Evolutionary conservation across 2,888 invertebrate species (phyloP).

Genomic region (Archips crataeganus): DNA sequence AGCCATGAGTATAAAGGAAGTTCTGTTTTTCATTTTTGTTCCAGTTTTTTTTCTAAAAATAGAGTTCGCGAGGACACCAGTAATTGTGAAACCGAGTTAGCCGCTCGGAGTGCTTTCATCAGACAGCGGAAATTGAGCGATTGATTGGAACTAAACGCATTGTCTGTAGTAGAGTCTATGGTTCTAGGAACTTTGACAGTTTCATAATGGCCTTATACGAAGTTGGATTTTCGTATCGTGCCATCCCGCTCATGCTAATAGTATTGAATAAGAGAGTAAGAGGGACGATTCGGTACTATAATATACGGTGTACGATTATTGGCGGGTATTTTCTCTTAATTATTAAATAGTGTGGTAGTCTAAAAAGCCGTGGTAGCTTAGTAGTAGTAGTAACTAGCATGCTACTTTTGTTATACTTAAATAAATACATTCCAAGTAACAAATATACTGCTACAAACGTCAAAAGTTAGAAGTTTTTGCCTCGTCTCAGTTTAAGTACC

Average conservation of each 20-base stretch:
- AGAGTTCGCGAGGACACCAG: neutral
- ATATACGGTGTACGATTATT: too few relatives aligned
- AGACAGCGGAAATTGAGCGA: constrained; percentile 54
- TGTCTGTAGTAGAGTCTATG: constrained; percentile 15
- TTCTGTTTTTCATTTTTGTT: neutral
- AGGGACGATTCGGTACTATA: too few relatives aligned
- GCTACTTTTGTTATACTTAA: too few relatives aligned
- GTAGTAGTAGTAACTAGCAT: too few relatives aligned
- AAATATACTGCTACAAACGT: neutral
- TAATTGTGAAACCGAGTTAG: constrained; percentile 50
- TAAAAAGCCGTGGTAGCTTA: too few relatives aligned
- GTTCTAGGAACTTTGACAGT: neutral
- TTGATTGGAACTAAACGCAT: constrained; percentile 49
- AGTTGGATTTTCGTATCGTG: neutral
- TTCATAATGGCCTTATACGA: neutral
- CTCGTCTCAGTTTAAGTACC: neutral
- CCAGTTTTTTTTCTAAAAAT: constrained; percentile 7
- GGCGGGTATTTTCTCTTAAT: too few relatives aligned
- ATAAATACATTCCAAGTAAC: too few relatives aligned
- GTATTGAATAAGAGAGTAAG: too few relatives aligned
- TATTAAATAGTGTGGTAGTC: too few relatives aligned
- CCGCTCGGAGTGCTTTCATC: constrained; percentile 50
- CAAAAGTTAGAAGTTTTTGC: neutral
- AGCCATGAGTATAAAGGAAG: too few relatives aligned
- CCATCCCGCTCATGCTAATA: too few relatives aligned